Evolutionary conservation across 2,113 vertebrate species (phyloP).

Genomic region (Naja naja): DNA sequence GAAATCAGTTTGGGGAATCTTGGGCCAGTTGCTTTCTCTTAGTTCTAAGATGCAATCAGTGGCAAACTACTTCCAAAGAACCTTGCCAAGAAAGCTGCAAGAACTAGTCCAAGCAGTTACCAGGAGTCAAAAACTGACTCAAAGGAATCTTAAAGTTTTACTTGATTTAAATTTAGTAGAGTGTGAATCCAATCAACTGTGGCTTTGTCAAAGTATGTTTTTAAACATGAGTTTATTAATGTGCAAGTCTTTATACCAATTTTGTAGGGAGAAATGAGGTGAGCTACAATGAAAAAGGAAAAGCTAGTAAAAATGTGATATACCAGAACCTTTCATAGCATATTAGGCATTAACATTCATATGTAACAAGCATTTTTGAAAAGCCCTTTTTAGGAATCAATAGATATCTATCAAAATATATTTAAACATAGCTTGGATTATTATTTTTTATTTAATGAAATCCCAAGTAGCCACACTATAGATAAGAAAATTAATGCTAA

Average conservation of each 20-base stretch:
- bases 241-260: neutral
- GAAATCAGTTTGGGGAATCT: neutral
- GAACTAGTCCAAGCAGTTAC: neutral
- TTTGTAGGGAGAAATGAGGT: neutral
- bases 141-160: neutral
- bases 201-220: neutral
- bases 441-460: neutral
- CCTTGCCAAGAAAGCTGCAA: neutral
- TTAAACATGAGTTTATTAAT: neutral
- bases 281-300: neutral
- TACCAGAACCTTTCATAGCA: neutral
- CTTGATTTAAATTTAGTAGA: neutral
- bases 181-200: neutral
- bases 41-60: neutral
- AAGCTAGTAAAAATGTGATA: neutral
- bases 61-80: neutral
- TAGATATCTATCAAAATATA: neutral
- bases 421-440: neutral
- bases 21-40: neutral
- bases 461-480: neutral
- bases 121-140: neutral
- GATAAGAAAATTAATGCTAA: conserved; percentile 1
- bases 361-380: neutral
- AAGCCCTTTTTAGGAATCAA: neutral
- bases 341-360: neutral